phyloP scores from a whole-genome alignment of 2,113 vertebrate species.

The Aplodontia rufa region DNA sequence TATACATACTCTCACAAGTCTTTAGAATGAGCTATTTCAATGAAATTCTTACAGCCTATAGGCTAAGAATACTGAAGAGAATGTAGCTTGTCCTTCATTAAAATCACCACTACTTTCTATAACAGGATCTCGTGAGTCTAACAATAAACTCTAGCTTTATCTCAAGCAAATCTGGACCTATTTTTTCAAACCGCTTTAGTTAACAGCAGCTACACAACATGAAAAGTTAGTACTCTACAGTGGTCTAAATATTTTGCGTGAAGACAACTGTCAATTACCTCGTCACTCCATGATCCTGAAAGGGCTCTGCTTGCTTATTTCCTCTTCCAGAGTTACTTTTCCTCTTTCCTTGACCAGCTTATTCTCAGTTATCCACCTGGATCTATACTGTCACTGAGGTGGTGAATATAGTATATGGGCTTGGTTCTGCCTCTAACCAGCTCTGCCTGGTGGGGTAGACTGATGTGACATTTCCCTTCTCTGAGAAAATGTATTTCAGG shows the following conservation, averaged over 20 bases:
- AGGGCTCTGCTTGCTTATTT: not conserved
- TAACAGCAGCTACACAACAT: not conserved
- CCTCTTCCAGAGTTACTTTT: not conserved
- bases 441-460: not conserved
- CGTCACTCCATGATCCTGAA: not conserved
- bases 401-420: not conserved
- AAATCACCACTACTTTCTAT: slow-evolving; percentile 29
- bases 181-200: slow-evolving; percentile 43
- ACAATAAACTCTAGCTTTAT: not conserved
- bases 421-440: not conserved
- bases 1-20: not conserved
- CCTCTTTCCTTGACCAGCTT: not conserved
- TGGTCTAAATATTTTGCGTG: slow-evolving; percentile 1
- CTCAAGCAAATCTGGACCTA: slow-evolving; percentile 8
- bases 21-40: slow-evolving; percentile 3
- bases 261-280: not conserved
- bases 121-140: not conserved
- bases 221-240: not conserved
- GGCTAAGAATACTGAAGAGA: not conserved
- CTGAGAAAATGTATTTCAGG: not conserved
- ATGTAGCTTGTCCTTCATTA: not conserved
- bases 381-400: not conserved
- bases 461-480: not conserved
- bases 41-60: not conserved
- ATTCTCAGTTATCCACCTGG: not conserved